Evolutionary conservation across 2,797 vertebrate species (phyloP).

Genomic region (Oryzias sinensis): DNA sequence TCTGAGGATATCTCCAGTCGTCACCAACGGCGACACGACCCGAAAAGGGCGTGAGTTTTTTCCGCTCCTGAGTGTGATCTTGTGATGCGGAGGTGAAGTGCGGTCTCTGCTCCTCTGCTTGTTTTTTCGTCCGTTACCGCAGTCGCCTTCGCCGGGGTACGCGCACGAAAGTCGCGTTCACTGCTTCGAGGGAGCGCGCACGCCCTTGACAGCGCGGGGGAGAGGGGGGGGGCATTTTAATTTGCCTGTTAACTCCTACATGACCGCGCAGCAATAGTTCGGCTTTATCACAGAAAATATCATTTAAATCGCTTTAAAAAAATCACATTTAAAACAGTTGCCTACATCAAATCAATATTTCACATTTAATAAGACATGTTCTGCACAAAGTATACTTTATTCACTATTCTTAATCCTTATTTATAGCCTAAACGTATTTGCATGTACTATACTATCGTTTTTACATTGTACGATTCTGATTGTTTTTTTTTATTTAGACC

Average conservation of each 20-base stretch:
- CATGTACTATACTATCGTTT: no score
- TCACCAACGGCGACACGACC: slow-evolving; percentile 47
- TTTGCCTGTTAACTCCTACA: slow-evolving; percentile 26
- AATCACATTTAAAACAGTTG: neutral
- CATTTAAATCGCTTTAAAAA: neutral
- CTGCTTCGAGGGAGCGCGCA: slow-evolving; percentile 55
- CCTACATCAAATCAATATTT: no score
- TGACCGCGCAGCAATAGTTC: neutral
- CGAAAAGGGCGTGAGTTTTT: slow-evolving; percentile 52
- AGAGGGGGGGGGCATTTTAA: neutral
- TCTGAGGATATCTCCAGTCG: slow-evolving; percentile 43
- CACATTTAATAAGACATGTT: neutral
- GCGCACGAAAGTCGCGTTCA: slow-evolving; percentile 70
- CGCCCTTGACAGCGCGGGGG: slow-evolving; percentile 55
- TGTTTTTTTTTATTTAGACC: no score
- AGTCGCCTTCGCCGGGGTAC: slow-evolving; percentile 70
- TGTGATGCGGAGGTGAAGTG: slow-evolving; percentile 63
- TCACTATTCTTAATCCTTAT: no score
- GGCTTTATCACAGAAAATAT: neutral
- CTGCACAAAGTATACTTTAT: neutral
- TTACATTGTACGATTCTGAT: no score
- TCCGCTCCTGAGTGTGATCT: slow-evolving; percentile 51
- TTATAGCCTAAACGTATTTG: no score
- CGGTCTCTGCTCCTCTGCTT: slow-evolving; percentile 60
- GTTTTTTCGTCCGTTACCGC: slow-evolving; percentile 72